A percentile compares a stretch with the other conserved stretches of the same genome.
Conservation (phyloP, 23 tunicate species). For the Halocynthia roretzi region DNA sequence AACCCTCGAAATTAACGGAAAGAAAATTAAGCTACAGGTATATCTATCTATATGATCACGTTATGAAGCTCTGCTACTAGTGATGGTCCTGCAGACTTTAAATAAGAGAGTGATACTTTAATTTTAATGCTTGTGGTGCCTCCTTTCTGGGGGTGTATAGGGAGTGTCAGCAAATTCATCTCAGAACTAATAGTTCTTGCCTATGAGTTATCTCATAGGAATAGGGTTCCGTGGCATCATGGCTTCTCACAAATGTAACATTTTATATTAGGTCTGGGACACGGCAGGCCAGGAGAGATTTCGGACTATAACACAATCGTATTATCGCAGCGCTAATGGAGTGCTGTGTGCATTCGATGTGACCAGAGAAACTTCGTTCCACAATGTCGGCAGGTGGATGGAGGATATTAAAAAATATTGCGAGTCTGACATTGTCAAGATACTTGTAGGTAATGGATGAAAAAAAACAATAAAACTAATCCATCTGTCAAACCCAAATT, state of each 20-base stretch:
- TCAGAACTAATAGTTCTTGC: no score
- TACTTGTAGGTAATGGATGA: slow-evolving; percentile 42
- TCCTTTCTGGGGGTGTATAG: no score
- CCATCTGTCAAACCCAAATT: no score
- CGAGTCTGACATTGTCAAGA: slow-evolving; percentile 25
- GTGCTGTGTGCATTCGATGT: slow-evolving; percentile 79
- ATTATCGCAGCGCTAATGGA: slow-evolving; percentile 83
- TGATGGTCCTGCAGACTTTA: no score
- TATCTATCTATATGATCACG: background rate
- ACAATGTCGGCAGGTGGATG: slow-evolving; percentile 51
- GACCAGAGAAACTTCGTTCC: slow-evolving; percentile 40
- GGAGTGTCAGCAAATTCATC: no score
- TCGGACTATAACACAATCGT: slow-evolving; percentile 77
- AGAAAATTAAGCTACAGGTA: slow-evolving; percentile 69
- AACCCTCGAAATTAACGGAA: slow-evolving; percentile 50
- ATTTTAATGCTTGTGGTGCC: no score
- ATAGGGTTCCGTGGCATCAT: background rate
- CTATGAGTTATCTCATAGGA: no score
- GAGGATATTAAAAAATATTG: slow-evolving; percentile 62
- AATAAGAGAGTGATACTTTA: no score
- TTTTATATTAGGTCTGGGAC: slow-evolving; percentile 66
- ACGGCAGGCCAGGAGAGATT: slow-evolving; percentile 92
- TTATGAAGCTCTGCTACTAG: no score
- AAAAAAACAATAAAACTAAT: no score
- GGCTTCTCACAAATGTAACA: background rate